These are phyloP conservation scores for Dendropsophus ebraccatus DNA, from an alignment of 2,113 vertebrate species.

Conservation along the genomic window DNA sequence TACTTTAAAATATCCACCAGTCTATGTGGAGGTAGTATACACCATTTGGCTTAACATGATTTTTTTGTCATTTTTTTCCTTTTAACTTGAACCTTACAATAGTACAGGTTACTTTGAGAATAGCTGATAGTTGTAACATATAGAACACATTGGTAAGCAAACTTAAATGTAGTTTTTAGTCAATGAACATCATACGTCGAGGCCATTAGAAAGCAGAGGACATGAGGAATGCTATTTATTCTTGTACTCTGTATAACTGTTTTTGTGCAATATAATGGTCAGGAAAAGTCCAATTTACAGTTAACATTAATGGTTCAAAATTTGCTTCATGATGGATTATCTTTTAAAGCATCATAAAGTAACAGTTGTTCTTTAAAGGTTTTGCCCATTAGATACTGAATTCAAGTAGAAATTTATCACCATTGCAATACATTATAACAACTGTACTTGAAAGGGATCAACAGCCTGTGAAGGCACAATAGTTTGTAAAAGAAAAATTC, in stretches of 20 bases:
- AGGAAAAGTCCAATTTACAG: slow-evolving; percentile 24
- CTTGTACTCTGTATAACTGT: not conserved
- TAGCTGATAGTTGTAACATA: not conserved
- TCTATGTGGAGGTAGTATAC: not conserved
- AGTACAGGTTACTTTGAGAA: not conserved
- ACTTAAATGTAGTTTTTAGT: not conserved
- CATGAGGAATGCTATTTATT: not conserved
- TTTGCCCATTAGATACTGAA: slow-evolving; percentile 45
- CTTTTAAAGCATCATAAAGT: slow-evolving; percentile 47
- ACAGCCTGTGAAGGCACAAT: slow-evolving; percentile 53
- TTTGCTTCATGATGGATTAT: slow-evolving; percentile 25
- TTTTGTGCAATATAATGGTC: not conserved
- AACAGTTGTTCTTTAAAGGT: slow-evolving; percentile 49
- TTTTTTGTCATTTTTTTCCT: not conserved
- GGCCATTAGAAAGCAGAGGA: not conserved
- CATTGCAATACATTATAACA: slow-evolving; percentile 38
- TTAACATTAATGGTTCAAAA: slow-evolving; percentile 36
- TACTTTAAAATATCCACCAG: not conserved
- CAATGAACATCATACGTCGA: not conserved
- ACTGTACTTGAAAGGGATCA: slow-evolving; percentile 35
- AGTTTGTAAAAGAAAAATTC: slow-evolving; percentile 36
- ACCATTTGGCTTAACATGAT: not conserved
- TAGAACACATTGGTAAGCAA: not conserved
- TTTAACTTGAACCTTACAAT: not conserved
- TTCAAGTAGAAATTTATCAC: slow-evolving; percentile 49